Evolutionary conservation across 2,888 invertebrate species (phyloP).

Genomic region (Plagiodera versicolora): DNA sequence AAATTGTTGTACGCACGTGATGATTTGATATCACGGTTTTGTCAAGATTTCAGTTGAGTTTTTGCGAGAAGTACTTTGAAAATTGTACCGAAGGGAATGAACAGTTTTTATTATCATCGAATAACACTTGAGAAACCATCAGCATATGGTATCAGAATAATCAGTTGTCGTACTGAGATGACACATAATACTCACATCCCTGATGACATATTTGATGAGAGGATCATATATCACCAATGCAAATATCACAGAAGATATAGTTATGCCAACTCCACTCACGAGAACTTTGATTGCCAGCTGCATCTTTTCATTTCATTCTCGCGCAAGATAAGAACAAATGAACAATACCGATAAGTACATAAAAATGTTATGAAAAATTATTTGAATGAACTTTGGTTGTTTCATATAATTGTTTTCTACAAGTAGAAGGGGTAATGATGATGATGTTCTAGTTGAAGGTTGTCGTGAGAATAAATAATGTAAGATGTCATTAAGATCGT

Average conservation of each 20-base stretch:
- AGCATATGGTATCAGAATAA: too few relatives aligned
- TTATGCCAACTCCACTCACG: constrained; percentile 57
- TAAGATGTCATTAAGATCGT: constrained; percentile 21
- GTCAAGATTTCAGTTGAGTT: too few relatives aligned
- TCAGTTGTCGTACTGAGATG: too few relatives aligned
- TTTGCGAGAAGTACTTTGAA: too few relatives aligned
- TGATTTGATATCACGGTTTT: too few relatives aligned
- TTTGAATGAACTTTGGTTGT: background rate
- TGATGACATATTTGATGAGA: constrained; percentile 38
- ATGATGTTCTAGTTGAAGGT: constrained; percentile 14
- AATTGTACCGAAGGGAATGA: too few relatives aligned
- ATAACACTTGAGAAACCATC: too few relatives aligned
- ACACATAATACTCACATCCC: constrained; percentile 39
- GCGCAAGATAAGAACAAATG: background rate
- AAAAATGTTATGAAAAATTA: background rate
- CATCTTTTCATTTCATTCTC: constrained; percentile 38
- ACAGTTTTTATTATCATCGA: too few relatives aligned
- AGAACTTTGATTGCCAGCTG: constrained; percentile 57
- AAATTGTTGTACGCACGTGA: too few relatives aligned
- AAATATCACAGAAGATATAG: constrained; percentile 65
- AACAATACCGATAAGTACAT: background rate
- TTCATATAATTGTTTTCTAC: constrained; percentile 12
- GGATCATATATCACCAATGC: constrained; percentile 63
- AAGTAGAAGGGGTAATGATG: constrained; percentile 14
- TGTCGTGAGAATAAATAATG: constrained; percentile 16